phyloP scores from a whole-genome alignment of 2,797 vertebrate genomes.

The Tapera naevia region DNA sequence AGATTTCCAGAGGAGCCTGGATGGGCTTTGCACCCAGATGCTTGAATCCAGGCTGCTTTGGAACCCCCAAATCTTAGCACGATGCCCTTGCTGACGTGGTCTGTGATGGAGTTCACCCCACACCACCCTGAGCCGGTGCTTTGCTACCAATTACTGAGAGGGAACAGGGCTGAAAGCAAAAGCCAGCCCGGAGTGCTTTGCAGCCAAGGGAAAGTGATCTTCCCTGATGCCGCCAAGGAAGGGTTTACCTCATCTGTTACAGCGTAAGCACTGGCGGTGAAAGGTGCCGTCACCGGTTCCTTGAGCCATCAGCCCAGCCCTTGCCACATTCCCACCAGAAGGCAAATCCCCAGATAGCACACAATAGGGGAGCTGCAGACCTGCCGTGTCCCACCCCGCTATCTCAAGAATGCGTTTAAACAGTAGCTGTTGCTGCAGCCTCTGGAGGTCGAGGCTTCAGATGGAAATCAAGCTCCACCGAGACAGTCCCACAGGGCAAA shows the following conservation, averaged over 20 bases:
- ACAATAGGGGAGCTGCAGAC: not conserved
- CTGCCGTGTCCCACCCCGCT: not conserved
- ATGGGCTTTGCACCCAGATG: not conserved
- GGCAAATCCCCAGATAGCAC: not conserved
- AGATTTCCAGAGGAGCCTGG: not conserved
- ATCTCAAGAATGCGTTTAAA: slow-evolving; percentile 60
- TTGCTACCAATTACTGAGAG: not conserved
- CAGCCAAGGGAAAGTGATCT: slow-evolving; percentile 23
- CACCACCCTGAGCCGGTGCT: not conserved
- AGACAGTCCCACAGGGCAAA: slow-evolving; percentile 48
- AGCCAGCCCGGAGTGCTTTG: not conserved
- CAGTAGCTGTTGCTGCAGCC: slow-evolving; percentile 33
- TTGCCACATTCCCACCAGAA: slow-evolving; percentile 29
- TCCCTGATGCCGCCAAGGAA: fast-evolving
- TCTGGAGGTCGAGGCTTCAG: slow-evolving; percentile 26
- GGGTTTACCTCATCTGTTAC: not conserved
- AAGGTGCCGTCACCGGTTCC: slow-evolving; percentile 25
- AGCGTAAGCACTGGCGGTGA: not conserved
- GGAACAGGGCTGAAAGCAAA: not conserved
- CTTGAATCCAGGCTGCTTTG: not conserved
- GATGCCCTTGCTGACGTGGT: fast-evolving
- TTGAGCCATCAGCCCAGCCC: slow-evolving; percentile 1
- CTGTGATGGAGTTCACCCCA: not conserved
- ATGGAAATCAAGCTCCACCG: slow-evolving; percentile 29
- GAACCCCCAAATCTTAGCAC: not conserved